Evolutionary conservation across 2,888 invertebrate genomes (phyloP).

Genomic region (Temnothorax unifasciatus): DNA sequence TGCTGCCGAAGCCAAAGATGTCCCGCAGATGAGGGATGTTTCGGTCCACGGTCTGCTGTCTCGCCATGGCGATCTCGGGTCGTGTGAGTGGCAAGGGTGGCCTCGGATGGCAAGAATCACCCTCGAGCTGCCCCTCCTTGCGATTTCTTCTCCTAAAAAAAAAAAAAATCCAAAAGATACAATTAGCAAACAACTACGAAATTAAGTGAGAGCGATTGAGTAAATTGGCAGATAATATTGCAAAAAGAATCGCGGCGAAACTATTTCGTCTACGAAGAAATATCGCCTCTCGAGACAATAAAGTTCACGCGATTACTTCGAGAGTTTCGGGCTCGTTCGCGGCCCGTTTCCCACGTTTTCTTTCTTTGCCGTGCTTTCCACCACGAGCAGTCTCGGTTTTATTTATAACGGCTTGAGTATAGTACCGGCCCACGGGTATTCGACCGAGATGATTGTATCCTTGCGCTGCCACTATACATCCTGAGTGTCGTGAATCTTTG

Average conservation of each 20-base stretch:
- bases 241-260: slow-evolving; percentile 2
- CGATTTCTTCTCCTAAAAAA: slow-evolving; percentile 2
- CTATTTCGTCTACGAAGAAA: slow-evolving; percentile 4
- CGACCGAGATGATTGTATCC: slow-evolving; percentile 11
- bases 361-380: slow-evolving; percentile 54
- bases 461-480: neutral
- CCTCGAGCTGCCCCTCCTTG: neutral
- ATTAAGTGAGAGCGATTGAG: neutral
- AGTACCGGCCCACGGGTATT: slow-evolving; percentile 25
- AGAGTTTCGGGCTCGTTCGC: slow-evolving; percentile 48
- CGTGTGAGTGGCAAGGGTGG: neutral
- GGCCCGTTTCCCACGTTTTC: slow-evolving; percentile 63
- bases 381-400: slow-evolving; percentile 59
- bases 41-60: slow-evolving; percentile 89
- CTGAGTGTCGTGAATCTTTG: neutral
- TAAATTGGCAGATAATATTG: neutral
- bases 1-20: slow-evolving; percentile 90
- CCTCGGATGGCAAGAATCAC: slow-evolving; percentile 9
- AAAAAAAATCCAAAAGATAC: neutral
- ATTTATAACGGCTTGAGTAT: slow-evolving; percentile 59
- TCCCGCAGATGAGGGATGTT: slow-evolving; percentile 93
- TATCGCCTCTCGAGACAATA: slow-evolving; percentile 22
- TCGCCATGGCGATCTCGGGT: slow-evolving; percentile 75
- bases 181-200: neutral
- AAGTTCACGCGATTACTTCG: slow-evolving; percentile 28